Percentiles rank a stretch among this genome's conserved stretches.
Conservation (phyloP, 1,140 invertebrate genomes). For the Pissodes strobi region DNA sequence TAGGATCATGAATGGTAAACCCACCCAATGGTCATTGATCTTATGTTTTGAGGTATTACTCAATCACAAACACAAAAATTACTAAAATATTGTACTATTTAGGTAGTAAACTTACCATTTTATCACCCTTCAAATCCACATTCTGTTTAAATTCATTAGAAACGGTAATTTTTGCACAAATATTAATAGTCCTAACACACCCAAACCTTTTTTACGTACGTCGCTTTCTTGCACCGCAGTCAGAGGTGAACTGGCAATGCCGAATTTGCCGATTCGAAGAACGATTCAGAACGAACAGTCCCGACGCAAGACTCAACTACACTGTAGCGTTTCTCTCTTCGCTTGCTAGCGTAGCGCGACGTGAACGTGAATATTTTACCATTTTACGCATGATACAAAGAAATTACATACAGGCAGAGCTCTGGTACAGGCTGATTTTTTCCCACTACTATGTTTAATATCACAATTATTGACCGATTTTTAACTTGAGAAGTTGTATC, state of each 20-base stretch:
- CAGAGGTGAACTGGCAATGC: conserved; percentile 21
- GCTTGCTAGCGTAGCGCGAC: too few relatives aligned
- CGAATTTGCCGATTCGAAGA: not conserved
- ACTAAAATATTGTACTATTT: not conserved
- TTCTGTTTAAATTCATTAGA: not conserved
- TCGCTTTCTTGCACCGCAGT: conserved; percentile 11
- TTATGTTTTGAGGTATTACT: conserved; percentile 17
- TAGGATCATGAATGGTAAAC: conserved; percentile 8
- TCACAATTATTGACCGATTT: too few relatives aligned
- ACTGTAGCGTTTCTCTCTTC: too few relatives aligned
- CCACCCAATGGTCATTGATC: conserved; percentile 33
- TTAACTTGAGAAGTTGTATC: too few relatives aligned
- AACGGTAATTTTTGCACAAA: not conserved
- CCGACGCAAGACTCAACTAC: too few relatives aligned
- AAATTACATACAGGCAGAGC: too few relatives aligned
- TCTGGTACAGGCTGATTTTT: too few relatives aligned
- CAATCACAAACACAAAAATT: not conserved
- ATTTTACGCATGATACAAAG: too few relatives aligned
- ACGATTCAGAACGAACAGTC: conserved; percentile 1
- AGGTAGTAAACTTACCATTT: conserved; percentile 14
- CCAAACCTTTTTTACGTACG: conserved; percentile 11
- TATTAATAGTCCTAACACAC: conserved; percentile 12
- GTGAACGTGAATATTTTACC: too few relatives aligned
- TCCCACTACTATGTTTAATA: too few relatives aligned
- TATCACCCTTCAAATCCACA: not conserved